Conservation (phyloP, 1,140 invertebrate genomes). For the Eumeta japonica region DNA sequence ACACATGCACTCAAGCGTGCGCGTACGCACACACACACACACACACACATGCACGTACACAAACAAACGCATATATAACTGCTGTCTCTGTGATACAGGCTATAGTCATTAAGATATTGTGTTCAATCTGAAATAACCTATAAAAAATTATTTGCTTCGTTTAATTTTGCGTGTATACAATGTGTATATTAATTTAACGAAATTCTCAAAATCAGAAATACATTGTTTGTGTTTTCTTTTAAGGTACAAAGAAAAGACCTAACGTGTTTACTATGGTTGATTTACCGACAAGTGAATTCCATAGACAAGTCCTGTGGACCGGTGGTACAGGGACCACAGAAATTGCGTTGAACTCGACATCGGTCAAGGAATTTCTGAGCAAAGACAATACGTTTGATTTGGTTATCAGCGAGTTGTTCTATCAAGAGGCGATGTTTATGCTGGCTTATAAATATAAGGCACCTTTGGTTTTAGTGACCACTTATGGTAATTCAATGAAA, state of each 20-base stretch:
- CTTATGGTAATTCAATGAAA: constrained; percentile 58
- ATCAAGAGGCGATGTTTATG: constrained; percentile 57
- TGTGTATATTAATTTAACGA: no score
- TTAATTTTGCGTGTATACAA: no score
- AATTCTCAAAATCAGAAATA: no score
- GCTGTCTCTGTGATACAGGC: no score
- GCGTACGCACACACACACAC: no score
- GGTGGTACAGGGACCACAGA: constrained; percentile 50
- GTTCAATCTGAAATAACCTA: no score
- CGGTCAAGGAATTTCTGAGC: constrained; percentile 46
- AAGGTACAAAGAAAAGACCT: no score
- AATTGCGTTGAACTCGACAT: constrained; percentile 45
- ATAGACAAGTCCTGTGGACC: constrained; percentile 35
- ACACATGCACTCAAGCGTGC: no score
- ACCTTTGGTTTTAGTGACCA: constrained; percentile 55
- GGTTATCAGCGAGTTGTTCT: constrained; percentile 59
- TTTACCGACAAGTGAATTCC: constrained; percentile 29
- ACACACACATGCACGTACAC: no score
- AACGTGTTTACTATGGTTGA: constrained; percentile 39
- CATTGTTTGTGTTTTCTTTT: not conserved
- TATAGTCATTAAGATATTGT: no score
- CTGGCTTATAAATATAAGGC: constrained; percentile 58
- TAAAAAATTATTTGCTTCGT: no score
- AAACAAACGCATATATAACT: no score
- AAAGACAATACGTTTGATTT: constrained; percentile 54